Evolutionary conservation across 2,113 vertebrate genomes (phyloP), one percentile per base, ranked within the genome.

Genomic region (Lucifuga dentata): DNA sequence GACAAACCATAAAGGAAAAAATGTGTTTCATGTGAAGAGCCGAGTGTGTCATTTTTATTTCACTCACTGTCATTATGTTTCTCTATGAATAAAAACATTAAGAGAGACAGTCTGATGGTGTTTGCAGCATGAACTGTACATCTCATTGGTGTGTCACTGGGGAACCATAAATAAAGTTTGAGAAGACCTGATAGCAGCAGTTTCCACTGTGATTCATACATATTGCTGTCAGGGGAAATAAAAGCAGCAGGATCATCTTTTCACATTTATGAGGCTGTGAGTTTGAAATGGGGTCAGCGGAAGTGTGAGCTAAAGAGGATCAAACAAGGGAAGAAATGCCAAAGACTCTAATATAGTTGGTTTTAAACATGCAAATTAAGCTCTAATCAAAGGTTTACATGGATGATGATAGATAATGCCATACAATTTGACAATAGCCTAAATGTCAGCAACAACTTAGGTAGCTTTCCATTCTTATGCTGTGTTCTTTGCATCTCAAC

Each of bases 151-250:
- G 15, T 44, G 44, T 76, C 60, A 3, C 16, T 2, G 46, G 51
- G 46, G 62, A 62, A 49, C 56, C 51, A 70, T 79, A 71, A 86
- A 76, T 76, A 66, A 80, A 68, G 19, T 39, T 19, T 13, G 5
- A 20, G 7, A 46, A n/a, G 57, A 73, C 55, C 43, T 29, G 15
- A 7, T 72, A 51, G 20, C 63, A 62, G 65, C 59, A 3, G 38
- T 35, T 66, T 44, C 26, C 45, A 10, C 44, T 19, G 39, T 83
- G 83, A 85, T 83, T 85, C 73, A 84, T 69, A 68, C 55, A 12
- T 19, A 83, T 59, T 3, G 23, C 17, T 33, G 52, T 72, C 78
- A 9, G 64, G 58, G 55, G 73, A 80, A 80, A 78, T 73, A 55
- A 71, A 58, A 17, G 59, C 16, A 45, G 41, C 46, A 1, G 11